Base-by-base conservation (phyloP, 2,888 invertebrate species). In the Eupithecia insigniata region DNA sequence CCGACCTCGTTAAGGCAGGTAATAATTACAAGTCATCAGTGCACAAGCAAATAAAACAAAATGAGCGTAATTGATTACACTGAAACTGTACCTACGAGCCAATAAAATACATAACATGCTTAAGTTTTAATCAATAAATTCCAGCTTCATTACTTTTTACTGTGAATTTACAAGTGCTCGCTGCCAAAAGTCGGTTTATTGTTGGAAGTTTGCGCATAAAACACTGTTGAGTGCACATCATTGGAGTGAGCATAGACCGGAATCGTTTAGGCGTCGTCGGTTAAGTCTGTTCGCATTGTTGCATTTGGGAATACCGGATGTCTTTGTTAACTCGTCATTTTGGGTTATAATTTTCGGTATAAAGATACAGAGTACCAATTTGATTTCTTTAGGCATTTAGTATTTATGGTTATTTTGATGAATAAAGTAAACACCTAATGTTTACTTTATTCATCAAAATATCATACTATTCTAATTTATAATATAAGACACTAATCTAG, bases 221-320 rank as follows among this genome's bases (percentile, higher is more conserved):
- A 80, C 79, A 80, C 78, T 77, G 79, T 76, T 79, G 78, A 81
- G 80, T 77, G 77, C 80, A 78, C 81, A 78, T 83, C 81, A 80
- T 82, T 67, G 76, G 66, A 84, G 81, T 81, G 81, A 83, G 82
- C 81, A 81, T 80, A 82, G 82, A 80, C 83, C 74, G 76, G 80
- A 84, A 87, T 83, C 86, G 87, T 87, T 87, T 88, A 89, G 84
- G 82, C 84, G 82, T 82, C 46, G 68, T 82, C 51, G 69, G 58
- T 39, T 28, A 55, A 28, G 69, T 43, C 34, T 64, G 71, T 71
- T 71, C 51, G 26, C 74, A 69, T 67, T 71, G 71, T 32, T 32
- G 14, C 36, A 34, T 0, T 34, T n/a, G 10, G 26, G 55, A 55
- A 55, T 66, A 32, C 22, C 28, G 30, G 66, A 32, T 66, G 18